A percentile compares a stretch with the other conserved stretches of the same genome.
Conservation (phyloP, 2,113 vertebrate genomes). For the Noturus placidus region DNA sequence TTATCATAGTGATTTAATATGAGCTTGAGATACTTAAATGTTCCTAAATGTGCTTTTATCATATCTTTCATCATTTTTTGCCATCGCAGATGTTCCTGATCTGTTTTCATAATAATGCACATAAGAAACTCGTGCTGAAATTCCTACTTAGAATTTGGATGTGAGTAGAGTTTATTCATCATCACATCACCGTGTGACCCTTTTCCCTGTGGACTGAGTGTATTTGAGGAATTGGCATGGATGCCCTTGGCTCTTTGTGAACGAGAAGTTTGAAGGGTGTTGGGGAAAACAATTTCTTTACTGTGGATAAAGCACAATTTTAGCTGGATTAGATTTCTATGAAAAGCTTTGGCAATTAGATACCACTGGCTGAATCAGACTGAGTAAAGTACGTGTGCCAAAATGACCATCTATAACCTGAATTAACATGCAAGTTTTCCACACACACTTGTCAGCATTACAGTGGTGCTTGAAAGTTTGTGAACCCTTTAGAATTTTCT, state of each 20-base stretch:
- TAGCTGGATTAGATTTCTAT: background rate
- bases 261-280: background rate
- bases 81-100: background rate
- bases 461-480: no score
- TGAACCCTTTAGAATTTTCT: no score
- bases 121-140: background rate
- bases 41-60: background rate
- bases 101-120: background rate
- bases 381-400: background rate
- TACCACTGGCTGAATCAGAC: background rate
- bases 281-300: background rate
- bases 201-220: background rate
- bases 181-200: background rate
- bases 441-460: background rate
- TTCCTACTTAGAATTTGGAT: background rate
- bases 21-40: constrained; percentile 1
- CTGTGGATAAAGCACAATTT: background rate
- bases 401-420: background rate
- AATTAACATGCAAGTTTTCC: background rate
- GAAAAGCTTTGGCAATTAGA: background rate
- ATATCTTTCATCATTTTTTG: background rate
- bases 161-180: background rate
- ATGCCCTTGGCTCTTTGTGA: background rate
- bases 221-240: background rate
- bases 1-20: background rate